Percentiles rank a stretch among this genome's conserved stretches.
These are phyloP conservation scores for Polypedilum pembai DNA, from an alignment of 1,140 invertebrate genomes.

Conservation along the genomic window DNA sequence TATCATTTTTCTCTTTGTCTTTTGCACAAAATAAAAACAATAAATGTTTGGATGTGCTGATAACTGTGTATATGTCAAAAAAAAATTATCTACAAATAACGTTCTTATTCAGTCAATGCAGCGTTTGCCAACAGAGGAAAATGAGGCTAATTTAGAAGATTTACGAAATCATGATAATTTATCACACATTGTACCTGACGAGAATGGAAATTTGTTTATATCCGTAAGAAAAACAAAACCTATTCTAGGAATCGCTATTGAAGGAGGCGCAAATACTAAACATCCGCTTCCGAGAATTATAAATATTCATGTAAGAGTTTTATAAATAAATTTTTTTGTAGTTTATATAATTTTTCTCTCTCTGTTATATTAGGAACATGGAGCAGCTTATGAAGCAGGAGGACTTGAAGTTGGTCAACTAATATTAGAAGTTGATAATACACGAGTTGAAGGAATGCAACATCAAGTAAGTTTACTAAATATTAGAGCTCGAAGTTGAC, in stretches of 20 bases:
- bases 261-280: conserved; percentile 90
- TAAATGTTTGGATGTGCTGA: too few relatives aligned
- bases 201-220: conserved; percentile 76
- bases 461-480: conserved; percentile 50
- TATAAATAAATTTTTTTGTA: neutral
- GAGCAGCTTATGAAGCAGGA: conserved; percentile 84
- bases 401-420: conserved; percentile 88
- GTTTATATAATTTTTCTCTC: too few relatives aligned
- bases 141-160: conserved; percentile 50
- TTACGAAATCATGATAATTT: conserved; percentile 54
- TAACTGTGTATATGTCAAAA: too few relatives aligned
- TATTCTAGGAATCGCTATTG: conserved; percentile 91
- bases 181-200: conserved; percentile 66
- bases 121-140: conserved; percentile 49
- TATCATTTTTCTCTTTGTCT: neutral
- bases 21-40: neutral
- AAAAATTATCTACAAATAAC: neutral
- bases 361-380: conserved; percentile 66
- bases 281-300: conserved; percentile 91
- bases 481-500: too few relatives aligned
- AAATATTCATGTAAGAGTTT: conserved; percentile 87
- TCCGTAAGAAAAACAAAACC: conserved; percentile 87
- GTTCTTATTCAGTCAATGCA: conserved; percentile 54
- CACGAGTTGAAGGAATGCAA: conserved; percentile 72
- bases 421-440: conserved; percentile 86